Conservation (phyloP, 2,888 invertebrate genomes). For the Rugalucina vietnamica region DNA sequence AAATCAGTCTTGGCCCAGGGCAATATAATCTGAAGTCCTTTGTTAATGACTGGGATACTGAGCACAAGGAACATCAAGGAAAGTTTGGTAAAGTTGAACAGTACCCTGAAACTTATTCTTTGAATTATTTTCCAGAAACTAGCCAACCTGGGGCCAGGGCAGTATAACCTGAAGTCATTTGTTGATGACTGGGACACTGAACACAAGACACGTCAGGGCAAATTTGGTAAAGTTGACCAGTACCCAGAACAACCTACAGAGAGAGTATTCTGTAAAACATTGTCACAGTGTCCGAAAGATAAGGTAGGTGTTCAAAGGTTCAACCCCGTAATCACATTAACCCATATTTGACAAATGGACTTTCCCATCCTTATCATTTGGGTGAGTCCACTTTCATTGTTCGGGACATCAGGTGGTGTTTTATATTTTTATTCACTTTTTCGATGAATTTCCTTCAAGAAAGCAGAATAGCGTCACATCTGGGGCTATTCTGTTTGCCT, state of each 20-base stretch:
- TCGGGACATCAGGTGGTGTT: too few relatives aligned
- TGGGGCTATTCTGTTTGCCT: too few relatives aligned
- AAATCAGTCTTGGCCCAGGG: slow-evolving; percentile 78
- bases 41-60: slow-evolving; percentile 73
- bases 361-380: too few relatives aligned
- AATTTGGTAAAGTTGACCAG: slow-evolving; percentile 80
- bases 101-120: slow-evolving; percentile 76
- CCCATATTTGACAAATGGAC: too few relatives aligned
- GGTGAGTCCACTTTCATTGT: too few relatives aligned
- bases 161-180: slow-evolving; percentile 79
- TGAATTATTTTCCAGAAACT: slow-evolving; percentile 68
- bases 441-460: too few relatives aligned
- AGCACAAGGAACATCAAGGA: slow-evolving; percentile 79
- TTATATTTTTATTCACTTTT: too few relatives aligned
- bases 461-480: too few relatives aligned
- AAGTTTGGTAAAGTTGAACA: slow-evolving; percentile 80
- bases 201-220: slow-evolving; percentile 77
- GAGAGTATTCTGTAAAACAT: slow-evolving; percentile 77
- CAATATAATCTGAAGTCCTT: slow-evolving; percentile 79
- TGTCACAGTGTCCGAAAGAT: slow-evolving; percentile 78
- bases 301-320: slow-evolving; percentile 58
- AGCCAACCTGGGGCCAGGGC: slow-evolving; percentile 79
- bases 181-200: slow-evolving; percentile 74
- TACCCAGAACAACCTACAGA: slow-evolving; percentile 78
- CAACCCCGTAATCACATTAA: too few relatives aligned